Evolutionary conservation across 2,113 vertebrate species (phyloP).

Genomic region (Eidolon helvum): DNA sequence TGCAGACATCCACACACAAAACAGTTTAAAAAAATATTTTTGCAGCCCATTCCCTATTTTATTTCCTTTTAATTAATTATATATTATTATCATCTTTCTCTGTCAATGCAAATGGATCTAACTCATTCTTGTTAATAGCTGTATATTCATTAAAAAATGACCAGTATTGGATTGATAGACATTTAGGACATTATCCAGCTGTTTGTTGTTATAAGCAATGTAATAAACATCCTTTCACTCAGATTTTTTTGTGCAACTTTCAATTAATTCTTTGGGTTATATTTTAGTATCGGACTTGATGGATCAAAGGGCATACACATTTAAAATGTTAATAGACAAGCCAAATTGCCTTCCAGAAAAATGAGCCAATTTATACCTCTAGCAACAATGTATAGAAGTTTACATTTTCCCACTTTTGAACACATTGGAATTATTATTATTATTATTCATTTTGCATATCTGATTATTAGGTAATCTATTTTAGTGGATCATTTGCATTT

Average conservation of each 20-base stretch:
- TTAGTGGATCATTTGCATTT: constrained; percentile 6
- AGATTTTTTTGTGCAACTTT: neutral
- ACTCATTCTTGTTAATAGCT: neutral
- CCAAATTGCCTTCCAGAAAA: constrained; percentile 25
- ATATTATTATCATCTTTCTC: neutral
- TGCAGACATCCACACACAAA: neutral
- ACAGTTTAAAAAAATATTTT: neutral
- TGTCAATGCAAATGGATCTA: neutral
- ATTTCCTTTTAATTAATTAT: neutral
- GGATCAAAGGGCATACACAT: neutral
- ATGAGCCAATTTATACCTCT: neutral
- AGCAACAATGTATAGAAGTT: neutral
- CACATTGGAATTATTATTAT: neutral
- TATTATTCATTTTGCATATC: neutral
- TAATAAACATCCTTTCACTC: constrained; percentile 1
- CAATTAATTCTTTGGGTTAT: neutral
- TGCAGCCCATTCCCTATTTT: neutral
- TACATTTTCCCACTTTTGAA: neutral
- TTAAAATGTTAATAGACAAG: constrained; percentile 29
- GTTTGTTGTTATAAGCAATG: neutral
- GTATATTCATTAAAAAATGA: constrained; percentile 16
- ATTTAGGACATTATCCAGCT: neutral
- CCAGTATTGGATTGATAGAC: neutral
- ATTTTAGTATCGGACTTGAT: neutral
- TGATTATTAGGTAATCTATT: neutral